phyloP scores from a whole-genome alignment of 2,888 invertebrate genomes.

The Endotricha flammealis region DNA sequence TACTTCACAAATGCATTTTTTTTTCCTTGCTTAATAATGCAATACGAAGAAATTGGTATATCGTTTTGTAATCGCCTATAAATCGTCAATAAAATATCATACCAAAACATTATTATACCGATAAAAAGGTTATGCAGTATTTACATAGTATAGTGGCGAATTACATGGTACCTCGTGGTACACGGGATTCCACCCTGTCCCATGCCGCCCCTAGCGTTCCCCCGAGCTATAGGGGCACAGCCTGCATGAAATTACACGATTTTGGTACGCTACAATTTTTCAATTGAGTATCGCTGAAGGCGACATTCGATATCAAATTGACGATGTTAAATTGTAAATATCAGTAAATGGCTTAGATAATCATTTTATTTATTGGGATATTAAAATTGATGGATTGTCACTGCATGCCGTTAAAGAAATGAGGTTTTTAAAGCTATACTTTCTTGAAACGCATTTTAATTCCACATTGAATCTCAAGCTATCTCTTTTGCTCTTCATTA shows the following conservation, averaged over 20 bases:
- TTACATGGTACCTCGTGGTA: constrained; percentile 20
- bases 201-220: constrained; percentile 30
- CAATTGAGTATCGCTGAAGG: constrained; percentile 60
- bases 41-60: too few relatives aligned
- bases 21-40: too few relatives aligned
- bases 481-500: too few relatives aligned
- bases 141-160: constrained; percentile 11
- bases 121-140: background rate
- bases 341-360: constrained; percentile 33
- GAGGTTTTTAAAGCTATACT: too few relatives aligned
- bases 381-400: too few relatives aligned
- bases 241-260: constrained; percentile 59
- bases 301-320: constrained; percentile 47
- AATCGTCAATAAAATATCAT: constrained; percentile 4
- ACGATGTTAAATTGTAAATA: constrained; percentile 54
- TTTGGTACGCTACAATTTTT: constrained; percentile 61
- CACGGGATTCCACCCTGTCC: constrained; percentile 27
- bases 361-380: too few relatives aligned
- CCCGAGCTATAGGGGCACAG: constrained; percentile 36
- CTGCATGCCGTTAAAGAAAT: too few relatives aligned
- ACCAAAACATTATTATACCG: constrained; percentile 6
- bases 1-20: too few relatives aligned
- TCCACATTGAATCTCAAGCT: too few relatives aligned
- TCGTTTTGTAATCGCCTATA: too few relatives aligned
- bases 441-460: too few relatives aligned